phyloP scores from a whole-genome alignment of 2,888 invertebrate genomes.

The Polymixis lichenea region DNA sequence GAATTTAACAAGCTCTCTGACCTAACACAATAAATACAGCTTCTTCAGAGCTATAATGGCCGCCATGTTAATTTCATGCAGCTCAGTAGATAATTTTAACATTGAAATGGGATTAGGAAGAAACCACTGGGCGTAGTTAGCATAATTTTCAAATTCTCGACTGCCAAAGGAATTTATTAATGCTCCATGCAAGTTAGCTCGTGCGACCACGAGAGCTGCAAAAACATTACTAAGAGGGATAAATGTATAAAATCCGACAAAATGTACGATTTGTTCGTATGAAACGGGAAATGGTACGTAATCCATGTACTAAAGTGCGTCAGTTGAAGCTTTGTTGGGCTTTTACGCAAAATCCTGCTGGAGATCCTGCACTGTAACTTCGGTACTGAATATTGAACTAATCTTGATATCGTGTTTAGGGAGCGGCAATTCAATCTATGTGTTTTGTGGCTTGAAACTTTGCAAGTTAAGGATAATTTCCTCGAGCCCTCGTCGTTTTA shows the following conservation, averaged over 20 bases:
- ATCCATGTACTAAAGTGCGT: conserved; percentile 74
- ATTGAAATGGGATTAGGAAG: conserved; percentile 68
- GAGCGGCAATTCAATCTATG: neutral
- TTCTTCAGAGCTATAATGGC: conserved; percentile 51
- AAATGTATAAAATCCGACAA: conserved; percentile 73
- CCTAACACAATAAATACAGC: conserved; percentile 53
- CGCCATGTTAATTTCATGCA: conserved; percentile 61
- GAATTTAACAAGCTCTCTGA: conserved; percentile 7
- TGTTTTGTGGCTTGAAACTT: neutral
- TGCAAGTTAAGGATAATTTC: neutral
- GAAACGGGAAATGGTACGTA: conserved; percentile 71
- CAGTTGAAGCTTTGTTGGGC: conserved; percentile 63
- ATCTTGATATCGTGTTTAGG: conserved; percentile 29
- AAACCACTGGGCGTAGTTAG: conserved; percentile 63
- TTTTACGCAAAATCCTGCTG: conserved; percentile 58
- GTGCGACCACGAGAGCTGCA: conserved; percentile 55
- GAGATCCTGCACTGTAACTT: conserved; percentile 39
- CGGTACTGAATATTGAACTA: conserved; percentile 38
- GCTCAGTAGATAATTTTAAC: conserved; percentile 66
- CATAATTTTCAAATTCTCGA: conserved; percentile 71
- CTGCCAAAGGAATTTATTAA: conserved; percentile 67
- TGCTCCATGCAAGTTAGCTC: conserved; percentile 57
- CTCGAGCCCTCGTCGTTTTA: neutral
- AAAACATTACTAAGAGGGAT: conserved; percentile 70
- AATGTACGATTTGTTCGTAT: conserved; percentile 74